These are phyloP conservation scores for Spinus olivaceus DNA, from an alignment of 2,797 vertebrate species.

Conservation along the genomic window DNA sequence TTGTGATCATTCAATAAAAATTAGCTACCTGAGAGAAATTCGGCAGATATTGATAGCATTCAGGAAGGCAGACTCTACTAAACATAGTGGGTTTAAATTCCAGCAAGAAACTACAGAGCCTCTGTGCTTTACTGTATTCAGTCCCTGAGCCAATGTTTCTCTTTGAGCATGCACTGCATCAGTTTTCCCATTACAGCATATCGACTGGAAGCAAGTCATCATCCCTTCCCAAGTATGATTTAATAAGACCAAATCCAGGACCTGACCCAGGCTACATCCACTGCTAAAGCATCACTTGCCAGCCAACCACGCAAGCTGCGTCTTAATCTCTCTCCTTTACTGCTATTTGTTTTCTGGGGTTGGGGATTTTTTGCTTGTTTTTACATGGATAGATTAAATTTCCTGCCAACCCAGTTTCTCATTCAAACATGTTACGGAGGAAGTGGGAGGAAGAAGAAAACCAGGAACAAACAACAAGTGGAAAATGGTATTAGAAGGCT, in stretches of 20 bases:
- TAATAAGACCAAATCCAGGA: constrained; percentile 28
- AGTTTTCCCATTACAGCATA: neutral
- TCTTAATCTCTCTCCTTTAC: constrained; percentile 41
- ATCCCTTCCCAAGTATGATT: neutral
- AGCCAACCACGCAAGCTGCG: neutral
- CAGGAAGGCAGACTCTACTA: neutral
- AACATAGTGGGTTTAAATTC: neutral
- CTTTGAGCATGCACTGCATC: neutral
- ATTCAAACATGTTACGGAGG: neutral
- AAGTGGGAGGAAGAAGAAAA: neutral
- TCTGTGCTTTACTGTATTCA: neutral
- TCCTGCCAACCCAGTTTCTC: constrained; percentile 17
- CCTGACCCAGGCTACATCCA: neutral
- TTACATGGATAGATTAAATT: constrained; percentile 26
- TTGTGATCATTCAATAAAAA: neutral
- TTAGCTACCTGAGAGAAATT: neutral
- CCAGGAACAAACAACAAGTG: neutral
- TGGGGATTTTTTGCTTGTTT: neutral
- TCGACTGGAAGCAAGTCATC: neutral
- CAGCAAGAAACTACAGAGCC: neutral
- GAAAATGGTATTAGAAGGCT: constrained; percentile 27
- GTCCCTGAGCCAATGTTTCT: neutral
- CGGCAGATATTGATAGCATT: neutral
- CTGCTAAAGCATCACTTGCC: constrained; percentile 1
- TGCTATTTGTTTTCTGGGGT: neutral